These are phyloP conservation scores for Nixonia krombeini DNA, from an alignment of 1,140 invertebrate genomes.

Conservation along the genomic window DNA sequence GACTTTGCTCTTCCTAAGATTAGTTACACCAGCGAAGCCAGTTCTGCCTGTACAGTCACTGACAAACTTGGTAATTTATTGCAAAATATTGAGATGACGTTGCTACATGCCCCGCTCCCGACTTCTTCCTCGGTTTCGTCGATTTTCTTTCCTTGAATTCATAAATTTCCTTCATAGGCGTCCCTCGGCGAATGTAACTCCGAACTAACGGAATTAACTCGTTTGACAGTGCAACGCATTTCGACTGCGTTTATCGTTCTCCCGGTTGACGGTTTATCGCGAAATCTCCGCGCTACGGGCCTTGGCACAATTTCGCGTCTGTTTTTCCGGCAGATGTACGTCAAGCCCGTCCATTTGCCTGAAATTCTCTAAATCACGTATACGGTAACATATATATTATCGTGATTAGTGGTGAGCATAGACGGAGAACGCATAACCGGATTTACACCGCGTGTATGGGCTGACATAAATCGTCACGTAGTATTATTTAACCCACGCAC, in stretches of 20 bases:
- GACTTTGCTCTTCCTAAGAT: constrained; percentile 51
- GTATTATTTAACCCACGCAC: constrained; percentile 50
- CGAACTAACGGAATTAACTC: too few relatives aligned
- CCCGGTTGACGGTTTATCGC: too few relatives aligned
- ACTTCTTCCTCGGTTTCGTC: too few relatives aligned
- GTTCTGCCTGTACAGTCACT: constrained; percentile 3
- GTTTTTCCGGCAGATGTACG: constrained; percentile 3
- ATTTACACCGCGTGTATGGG: constrained; percentile 30
- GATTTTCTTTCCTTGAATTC: too few relatives aligned
- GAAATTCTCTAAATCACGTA: neutral
- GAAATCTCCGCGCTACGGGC: too few relatives aligned
- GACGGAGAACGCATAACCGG: constrained; percentile 14
- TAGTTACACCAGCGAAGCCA: constrained; percentile 13
- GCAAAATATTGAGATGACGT: constrained; percentile 48
- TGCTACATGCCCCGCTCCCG: too few relatives aligned
- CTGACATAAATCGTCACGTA: constrained; percentile 51
- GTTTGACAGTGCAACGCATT: too few relatives aligned
- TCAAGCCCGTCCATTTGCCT: constrained; percentile 1
- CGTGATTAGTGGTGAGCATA: constrained; percentile 1
- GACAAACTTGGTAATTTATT: constrained; percentile 51
- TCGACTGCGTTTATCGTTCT: too few relatives aligned
- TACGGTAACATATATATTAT: neutral
- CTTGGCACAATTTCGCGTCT: too few relatives aligned
- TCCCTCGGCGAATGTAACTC: too few relatives aligned
- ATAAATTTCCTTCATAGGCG: too few relatives aligned